Percentiles rank a stretch among this genome's conserved stretches.
phyloP scores from a whole-genome alignment of 2,113 vertebrate genomes.

The human region GRCh38 chr12:80383001-80383500 shows the following conservation, averaged over 20 bases:
- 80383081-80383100: not conserved
- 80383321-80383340: not conserved
- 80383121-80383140: not conserved
- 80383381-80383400: conserved; percentile 4
- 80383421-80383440: not conserved
- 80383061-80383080: not conserved
- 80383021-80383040: not conserved
- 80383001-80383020: not conserved
- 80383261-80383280: not conserved
- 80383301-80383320: not conserved
- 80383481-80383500: not conserved
- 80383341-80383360: not conserved
- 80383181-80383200: not conserved
- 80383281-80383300: not conserved
- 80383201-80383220: not conserved
- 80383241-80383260: not conserved
- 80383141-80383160: not conserved
- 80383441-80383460: not conserved
- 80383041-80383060: not conserved
- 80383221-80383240: not conserved
- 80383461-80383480: not conserved
- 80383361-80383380: not conserved
- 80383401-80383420: not conserved
- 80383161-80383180: not conserved
- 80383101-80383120: not conserved